Evolutionary conservation across 2,888 invertebrate species (phyloP).

Genomic region (Nezara viridula): DNA sequence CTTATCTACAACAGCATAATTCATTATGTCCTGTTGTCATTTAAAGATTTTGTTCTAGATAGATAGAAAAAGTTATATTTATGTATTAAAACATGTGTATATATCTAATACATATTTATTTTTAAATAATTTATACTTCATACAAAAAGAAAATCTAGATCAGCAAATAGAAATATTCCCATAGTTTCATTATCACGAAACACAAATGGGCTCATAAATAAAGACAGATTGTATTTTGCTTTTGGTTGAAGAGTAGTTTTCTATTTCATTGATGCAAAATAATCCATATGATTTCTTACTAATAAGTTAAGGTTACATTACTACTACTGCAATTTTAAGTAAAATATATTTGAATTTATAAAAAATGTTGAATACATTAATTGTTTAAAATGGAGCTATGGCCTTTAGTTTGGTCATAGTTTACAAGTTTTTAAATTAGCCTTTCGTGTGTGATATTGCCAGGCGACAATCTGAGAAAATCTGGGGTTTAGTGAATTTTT

Average conservation of each 20-base stretch:
- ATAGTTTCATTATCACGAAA: background rate
- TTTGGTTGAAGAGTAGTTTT: background rate
- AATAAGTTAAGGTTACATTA: background rate
- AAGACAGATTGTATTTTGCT: background rate
- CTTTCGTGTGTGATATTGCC: too few relatives aligned
- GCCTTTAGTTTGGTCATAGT: background rate
- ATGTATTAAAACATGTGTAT: background rate
- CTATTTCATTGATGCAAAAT: background rate
- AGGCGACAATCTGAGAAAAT: too few relatives aligned
- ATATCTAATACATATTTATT: background rate
- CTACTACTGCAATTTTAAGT: background rate
- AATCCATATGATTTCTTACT: background rate
- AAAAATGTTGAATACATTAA: background rate
- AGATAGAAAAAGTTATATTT: background rate
- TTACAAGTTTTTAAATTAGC: background rate
- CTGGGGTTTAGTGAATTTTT: background rate
- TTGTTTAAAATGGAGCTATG: background rate
- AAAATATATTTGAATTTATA: background rate
- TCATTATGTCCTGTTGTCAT: background rate
- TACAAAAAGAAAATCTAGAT: background rate
- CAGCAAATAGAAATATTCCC: background rate
- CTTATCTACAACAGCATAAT: background rate
- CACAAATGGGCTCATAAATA: background rate
- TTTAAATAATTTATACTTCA: background rate
- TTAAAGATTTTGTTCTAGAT: background rate